Percentiles rank a stretch among this genome's conserved stretches.
phyloP scores from a whole-genome alignment of 1,140 invertebrate genomes.

The Rhagoletis zephyria region DNA sequence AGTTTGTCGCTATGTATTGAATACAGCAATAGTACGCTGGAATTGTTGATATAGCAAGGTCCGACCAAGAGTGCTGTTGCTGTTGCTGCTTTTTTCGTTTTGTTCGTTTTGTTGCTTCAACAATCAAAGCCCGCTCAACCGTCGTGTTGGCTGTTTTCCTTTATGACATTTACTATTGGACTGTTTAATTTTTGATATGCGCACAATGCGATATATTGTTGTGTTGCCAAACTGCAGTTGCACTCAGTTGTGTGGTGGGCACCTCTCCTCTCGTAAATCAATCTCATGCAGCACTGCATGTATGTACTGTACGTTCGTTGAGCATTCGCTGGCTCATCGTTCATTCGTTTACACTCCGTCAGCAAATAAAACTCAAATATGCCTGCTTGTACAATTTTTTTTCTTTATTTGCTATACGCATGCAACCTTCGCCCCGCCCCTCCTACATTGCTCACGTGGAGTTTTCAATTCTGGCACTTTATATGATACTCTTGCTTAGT shows the following conservation, averaged over 20 bases:
- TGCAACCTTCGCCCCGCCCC: neutral
- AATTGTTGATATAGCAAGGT: constrained; percentile 15
- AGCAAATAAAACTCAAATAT: constrained; percentile 45
- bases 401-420: neutral
- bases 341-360: constrained; percentile 19
- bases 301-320: neutral
- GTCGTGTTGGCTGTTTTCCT: neutral
- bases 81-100: neutral
- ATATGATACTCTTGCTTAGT: neutral
- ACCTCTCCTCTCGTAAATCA: neutral
- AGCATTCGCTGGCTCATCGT: neutral
- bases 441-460: neutral
- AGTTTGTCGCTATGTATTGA: neutral
- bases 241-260: neutral
- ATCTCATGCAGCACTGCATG: neutral
- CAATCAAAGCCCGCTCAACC: neutral
- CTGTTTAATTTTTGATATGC: constrained; percentile 23
- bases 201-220: neutral
- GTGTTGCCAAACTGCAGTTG: constrained; percentile 25
- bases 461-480: neutral
- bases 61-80: neutral
- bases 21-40: neutral
- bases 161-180: neutral
- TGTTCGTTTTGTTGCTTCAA: neutral
- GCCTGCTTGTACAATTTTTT: neutral